These are phyloP conservation scores for Bothrops jararaca DNA, from an alignment of 2,113 vertebrate genomes.

Conservation along the genomic window DNA sequence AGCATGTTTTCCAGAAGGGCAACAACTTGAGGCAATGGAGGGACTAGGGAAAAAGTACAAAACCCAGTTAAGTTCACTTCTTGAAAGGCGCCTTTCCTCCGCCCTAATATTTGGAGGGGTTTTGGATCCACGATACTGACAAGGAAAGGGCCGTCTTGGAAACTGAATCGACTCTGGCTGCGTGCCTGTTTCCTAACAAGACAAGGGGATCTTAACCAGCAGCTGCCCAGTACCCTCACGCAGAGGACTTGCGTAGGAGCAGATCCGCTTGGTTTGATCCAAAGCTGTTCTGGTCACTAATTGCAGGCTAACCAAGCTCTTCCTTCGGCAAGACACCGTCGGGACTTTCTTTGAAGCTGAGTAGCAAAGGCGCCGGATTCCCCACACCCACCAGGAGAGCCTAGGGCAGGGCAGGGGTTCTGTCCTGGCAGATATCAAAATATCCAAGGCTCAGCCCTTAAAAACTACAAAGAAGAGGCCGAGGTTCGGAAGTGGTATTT, in stretches of 20 bases:
- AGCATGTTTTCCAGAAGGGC: not conserved
- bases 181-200: not conserved
- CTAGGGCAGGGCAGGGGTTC: not conserved
- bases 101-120: not conserved
- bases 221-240: not conserved
- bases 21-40: not conserved
- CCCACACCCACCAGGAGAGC: not conserved
- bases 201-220: not conserved
- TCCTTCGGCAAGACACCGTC: not conserved
- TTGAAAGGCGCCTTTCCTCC: not conserved
- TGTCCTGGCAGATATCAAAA: not conserved
- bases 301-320: not conserved
- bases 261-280: not conserved
- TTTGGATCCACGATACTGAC: not conserved
- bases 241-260: not conserved
- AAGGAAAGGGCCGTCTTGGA: not conserved
- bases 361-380: not conserved
- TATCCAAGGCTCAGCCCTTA: not conserved
- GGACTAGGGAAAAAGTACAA: not conserved
- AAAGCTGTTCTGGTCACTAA: not conserved
- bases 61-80: not conserved
- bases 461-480: not conserved
- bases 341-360: not conserved
- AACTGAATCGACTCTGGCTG: not conserved
- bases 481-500: not conserved